Evolutionary conservation across 2,888 invertebrate species (phyloP), one percentile per base, ranked within the genome.

Genomic region (Pristionchus exspectatus): DNA sequence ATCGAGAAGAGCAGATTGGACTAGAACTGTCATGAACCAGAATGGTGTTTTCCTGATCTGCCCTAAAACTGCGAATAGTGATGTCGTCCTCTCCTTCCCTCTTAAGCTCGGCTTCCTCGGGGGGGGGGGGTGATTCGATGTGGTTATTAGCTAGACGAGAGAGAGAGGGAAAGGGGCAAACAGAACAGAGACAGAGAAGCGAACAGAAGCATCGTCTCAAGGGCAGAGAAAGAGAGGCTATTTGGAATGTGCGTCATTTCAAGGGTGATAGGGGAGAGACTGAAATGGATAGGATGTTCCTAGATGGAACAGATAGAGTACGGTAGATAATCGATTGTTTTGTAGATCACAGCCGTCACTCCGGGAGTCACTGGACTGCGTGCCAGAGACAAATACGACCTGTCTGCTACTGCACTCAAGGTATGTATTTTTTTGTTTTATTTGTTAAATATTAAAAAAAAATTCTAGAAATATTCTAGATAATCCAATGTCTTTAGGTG

Each of bases 291-390:
- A 77, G 38, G 74, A 44, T 74, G 33, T 44, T 30, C 44, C 74
- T 10, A 69, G 24, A 24, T 77, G 74, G 74, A 77, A 77, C 38
- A 44, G 74, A 24, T 21, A n/a, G n/a, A 27, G 2, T 81, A 44
- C n/a, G 10, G 16, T 50, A 27, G 27, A 14, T 54, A 54, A 81
- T 54, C 24, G 69, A 69, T 44, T 16, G 63, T 30, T 27, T 90
- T 92, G 18, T 72, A 92, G 91, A 88, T 93, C 38, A 88, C 91
- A 1, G 92, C 91, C 59, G 89, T 89, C 38, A 92, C 92, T 33
- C 86, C 91, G 84, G 92, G 92, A 50, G 89, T 93, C 44, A 91
- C 90, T 2, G 89, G 87, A 21, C 91, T 91, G 72, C 69, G 81
- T 16, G 54, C 91, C 12, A 91, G 92, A 38, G 88, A 92, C 54